A percentile compares a stretch with the other conserved stretches of the same genome.
Conservation (phyloP, 2,113 vertebrate genomes). For the Sciurus niger region DNA sequence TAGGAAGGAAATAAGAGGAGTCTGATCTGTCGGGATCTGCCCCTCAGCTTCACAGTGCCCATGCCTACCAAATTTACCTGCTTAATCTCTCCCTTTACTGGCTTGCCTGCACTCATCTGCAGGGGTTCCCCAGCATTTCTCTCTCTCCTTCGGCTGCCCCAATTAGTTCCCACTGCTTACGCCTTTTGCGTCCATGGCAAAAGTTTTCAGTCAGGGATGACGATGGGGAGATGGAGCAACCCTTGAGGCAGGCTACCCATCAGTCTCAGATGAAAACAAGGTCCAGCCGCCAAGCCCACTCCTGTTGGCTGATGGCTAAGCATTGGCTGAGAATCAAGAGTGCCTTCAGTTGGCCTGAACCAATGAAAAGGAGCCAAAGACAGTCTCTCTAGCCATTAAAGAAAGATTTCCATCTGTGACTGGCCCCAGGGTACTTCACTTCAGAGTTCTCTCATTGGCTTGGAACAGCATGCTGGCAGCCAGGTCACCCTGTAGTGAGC, state of each 20-base stretch:
- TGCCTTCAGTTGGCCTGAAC: constrained; percentile 75
- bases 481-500: constrained; percentile 73
- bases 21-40: constrained; percentile 16
- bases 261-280: constrained; percentile 74
- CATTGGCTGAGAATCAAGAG: constrained; percentile 74
- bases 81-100: constrained; percentile 34
- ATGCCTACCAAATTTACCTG: constrained; percentile 15
- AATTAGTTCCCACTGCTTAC: constrained; percentile 69
- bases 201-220: constrained; percentile 60
- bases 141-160: constrained; percentile 60
- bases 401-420: constrained; percentile 76
- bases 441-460: constrained; percentile 80
- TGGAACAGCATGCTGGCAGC: constrained; percentile 75
- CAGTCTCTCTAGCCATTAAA: constrained; percentile 75
- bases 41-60: constrained; percentile 26
- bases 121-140: constrained; percentile 35
- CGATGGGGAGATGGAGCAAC: constrained; percentile 46
- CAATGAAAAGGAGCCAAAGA: constrained; percentile 82
- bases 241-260: constrained; percentile 61
- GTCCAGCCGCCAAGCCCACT: constrained; percentile 67
- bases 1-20: constrained; percentile 27
- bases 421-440: constrained; percentile 72
- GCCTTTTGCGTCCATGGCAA: constrained; percentile 63
- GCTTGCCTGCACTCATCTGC: constrained; percentile 58
- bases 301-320: constrained; percentile 63